Conservation (phyloP, 2,113 vertebrate species). For the Chaetops frenatus region DNA sequence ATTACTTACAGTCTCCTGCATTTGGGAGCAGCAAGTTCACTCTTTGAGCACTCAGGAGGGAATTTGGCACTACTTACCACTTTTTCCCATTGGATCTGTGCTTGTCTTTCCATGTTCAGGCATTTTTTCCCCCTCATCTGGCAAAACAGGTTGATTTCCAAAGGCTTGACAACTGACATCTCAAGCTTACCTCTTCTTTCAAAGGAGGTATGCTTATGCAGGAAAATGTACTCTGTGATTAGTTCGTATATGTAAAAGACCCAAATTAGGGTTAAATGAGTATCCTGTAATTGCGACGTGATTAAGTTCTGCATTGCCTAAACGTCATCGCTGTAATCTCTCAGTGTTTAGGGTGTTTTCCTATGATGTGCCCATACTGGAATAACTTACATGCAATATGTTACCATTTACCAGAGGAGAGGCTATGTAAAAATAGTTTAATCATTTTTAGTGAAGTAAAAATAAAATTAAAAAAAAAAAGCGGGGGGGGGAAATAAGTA, state of each 20-base stretch:
- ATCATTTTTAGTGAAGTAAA: background rate
- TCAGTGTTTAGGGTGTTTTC: background rate
- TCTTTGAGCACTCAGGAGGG: background rate
- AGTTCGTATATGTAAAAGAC: background rate
- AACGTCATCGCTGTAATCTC: background rate
- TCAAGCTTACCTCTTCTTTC: background rate
- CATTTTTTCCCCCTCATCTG: background rate
- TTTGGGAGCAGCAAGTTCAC: background rate
- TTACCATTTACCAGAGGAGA: background rate
- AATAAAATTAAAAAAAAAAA: background rate
- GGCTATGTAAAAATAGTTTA: background rate
- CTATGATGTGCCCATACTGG: background rate
- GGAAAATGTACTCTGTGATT: constrained; percentile 9
- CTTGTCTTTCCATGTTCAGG: rapidly evolving
- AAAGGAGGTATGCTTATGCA: background rate
- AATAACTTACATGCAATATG: background rate
- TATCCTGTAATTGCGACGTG: background rate
- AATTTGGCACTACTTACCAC: background rate
- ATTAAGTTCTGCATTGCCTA: background rate
- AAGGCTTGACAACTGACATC: background rate
- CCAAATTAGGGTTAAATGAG: background rate
- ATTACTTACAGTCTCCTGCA: background rate
- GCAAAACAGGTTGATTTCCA: background rate
- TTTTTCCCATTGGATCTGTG: background rate
- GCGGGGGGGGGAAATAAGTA: background rate